A percentile compares a stretch with the other conserved stretches of the same genome.
phyloP scores from a whole-genome alignment of 2,888 invertebrate species.

The Agrochola litura region DNA sequence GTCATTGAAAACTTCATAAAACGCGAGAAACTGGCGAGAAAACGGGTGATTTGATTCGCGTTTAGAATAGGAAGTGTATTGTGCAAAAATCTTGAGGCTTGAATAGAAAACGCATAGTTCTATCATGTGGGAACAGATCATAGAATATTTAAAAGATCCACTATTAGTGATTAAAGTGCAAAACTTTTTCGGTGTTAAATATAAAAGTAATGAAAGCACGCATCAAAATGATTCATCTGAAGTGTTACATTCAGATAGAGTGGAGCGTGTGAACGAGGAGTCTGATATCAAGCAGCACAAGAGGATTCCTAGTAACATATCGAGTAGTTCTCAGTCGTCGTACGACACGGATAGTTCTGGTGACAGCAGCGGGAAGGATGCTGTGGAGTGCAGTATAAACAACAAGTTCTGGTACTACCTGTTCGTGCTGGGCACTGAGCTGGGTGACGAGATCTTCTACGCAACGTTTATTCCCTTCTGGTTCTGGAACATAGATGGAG shows the following conservation, averaged over 20 bases:
- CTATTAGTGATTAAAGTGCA: constrained; percentile 94
- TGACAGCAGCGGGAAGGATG: constrained; percentile 79
- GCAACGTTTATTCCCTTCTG: constrained; percentile 97
- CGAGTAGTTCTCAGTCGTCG: constrained; percentile 83
- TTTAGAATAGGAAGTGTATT: constrained; percentile 41
- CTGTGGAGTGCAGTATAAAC: constrained; percentile 89
- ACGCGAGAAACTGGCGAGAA: constrained; percentile 35
- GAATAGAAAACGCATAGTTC: constrained; percentile 24
- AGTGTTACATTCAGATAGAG: constrained; percentile 78
- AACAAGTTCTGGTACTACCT: constrained; percentile 96
- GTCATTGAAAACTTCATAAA: constrained; percentile 36
- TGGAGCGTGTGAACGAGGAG: constrained; percentile 74
- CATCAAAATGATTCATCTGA: constrained; percentile 75
- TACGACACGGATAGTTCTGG: constrained; percentile 83
- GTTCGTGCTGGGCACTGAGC: constrained; percentile 95
- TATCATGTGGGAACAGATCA: constrained; percentile 85
- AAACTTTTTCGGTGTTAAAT: constrained; percentile 94
- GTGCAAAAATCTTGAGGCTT: constrained; percentile 15
- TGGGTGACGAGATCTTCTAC: constrained; percentile 98
- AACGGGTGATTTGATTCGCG: constrained; percentile 27
- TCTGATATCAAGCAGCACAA: constrained; percentile 80
- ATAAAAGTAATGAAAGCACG: constrained; percentile 77
- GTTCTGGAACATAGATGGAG: constrained; percentile 98
- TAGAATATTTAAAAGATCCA: constrained; percentile 94
- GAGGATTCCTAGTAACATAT: constrained; percentile 83